Evolutionary conservation across 1,140 invertebrate species (phyloP).

Genomic region (Dolichoris vasculosae): DNA sequence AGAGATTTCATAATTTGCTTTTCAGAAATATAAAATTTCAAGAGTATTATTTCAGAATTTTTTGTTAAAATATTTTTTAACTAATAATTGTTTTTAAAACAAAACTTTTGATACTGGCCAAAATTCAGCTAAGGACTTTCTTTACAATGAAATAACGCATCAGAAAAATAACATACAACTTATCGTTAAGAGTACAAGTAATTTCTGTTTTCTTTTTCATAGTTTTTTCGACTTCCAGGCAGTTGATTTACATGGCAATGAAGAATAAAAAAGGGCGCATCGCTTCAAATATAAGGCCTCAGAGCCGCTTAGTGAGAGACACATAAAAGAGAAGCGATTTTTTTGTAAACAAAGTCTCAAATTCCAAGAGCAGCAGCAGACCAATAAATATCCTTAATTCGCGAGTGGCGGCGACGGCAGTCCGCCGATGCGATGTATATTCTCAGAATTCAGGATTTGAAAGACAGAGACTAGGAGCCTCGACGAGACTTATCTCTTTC

Average conservation of each 20-base stretch:
- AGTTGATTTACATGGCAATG: slow-evolving; percentile 45
- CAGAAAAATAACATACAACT: not conserved
- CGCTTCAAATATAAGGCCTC: not conserved
- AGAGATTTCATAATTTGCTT: not conserved
- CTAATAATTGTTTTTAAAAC: not conserved
- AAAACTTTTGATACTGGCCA: not conserved
- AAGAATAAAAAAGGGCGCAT: not conserved
- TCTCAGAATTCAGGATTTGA: slow-evolving; percentile 36
- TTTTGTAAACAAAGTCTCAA: slow-evolving; percentile 53
- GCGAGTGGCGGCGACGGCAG: slow-evolving; percentile 8
- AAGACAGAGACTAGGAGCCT: not conserved
- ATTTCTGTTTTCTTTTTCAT: not conserved
- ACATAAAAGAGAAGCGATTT: not conserved
- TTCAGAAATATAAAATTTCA: not conserved
- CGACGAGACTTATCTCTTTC: not conserved
- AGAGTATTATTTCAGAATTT: too few species aligned
- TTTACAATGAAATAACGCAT: not conserved
- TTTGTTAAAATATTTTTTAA: not conserved
- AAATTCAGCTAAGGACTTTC: not conserved
- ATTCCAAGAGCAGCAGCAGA: slow-evolving; percentile 62
- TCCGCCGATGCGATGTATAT: slow-evolving; percentile 42
- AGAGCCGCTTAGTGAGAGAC: not conserved
- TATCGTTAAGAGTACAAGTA: not conserved
- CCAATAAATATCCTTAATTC: slow-evolving; percentile 62
- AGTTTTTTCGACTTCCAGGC: not conserved